Base-by-base conservation (phyloP, 2,888 invertebrate species). In the Podabrus alpinus region DNA sequence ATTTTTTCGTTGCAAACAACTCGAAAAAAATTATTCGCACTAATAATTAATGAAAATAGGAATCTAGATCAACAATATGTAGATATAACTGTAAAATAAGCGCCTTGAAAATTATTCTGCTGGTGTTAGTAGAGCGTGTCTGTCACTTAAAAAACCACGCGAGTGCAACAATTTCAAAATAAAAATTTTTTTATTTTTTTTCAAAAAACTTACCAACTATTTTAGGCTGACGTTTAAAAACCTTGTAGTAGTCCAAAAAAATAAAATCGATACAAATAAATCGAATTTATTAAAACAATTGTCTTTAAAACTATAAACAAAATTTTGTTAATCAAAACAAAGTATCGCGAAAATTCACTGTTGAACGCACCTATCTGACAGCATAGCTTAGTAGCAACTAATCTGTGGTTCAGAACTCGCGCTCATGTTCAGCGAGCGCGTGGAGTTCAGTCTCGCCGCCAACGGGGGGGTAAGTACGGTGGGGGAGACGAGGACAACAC, bases 401-500 rank as follows among this genome's bases (percentile, higher is more conserved):
- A 75, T 69, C 59, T 25, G 45, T 45, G 73, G 67, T 76, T 68
- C 77, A 69, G 77, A 74, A 70, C 68, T 72, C 72, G 72, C 73
- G 76, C 70, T 74, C 68, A 60, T 64, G 21, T 72, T 68, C 74
- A 64, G 69, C 72, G 72, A 61, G 72, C 80, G 80, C 79, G 80
- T 80, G 78, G 77, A 76, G 79, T 77, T 74, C 69, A 79, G 78
- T 79, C 81, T 81, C 77, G 73, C 68, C 76, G 77, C 77, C 74
- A 62, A 71, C 72, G 82, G 81, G 80, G 81, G 80, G 77, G 75
- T 75, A n/a, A 15, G 76, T 77, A 80, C 78, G 75, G 81, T 83
- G 84, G 84, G 82, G 83, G 80, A 83, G 81, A 83, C 83, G 87
- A 88, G 88, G 87, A 87, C 88, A 88, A 88, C 88, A 88, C 88